Percentiles rank a stretch among this genome's conserved stretches.
phyloP scores from a whole-genome alignment of 1,140 invertebrate species.

The Panulirus ornatus region DNA sequence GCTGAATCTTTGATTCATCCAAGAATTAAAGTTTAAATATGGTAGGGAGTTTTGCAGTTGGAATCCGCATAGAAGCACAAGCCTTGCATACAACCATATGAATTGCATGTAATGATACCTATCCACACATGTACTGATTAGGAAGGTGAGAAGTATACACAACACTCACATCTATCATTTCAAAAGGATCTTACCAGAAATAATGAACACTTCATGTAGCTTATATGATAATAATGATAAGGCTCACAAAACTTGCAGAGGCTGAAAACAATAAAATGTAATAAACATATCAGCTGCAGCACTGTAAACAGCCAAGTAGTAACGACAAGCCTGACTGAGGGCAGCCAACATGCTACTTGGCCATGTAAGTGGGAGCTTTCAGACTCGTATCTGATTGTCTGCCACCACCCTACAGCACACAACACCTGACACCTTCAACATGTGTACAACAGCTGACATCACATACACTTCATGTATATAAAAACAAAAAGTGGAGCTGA shows the following conservation, averaged over 20 bases:
- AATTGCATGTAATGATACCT: slow-evolving; percentile 33
- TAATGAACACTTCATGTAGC: slow-evolving; percentile 59
- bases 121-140: slow-evolving; percentile 24
- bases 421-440: slow-evolving; percentile 49
- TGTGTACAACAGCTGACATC: slow-evolving; percentile 11
- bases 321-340: slow-evolving; percentile 36
- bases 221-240: slow-evolving; percentile 43
- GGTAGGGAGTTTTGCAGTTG: not conserved
- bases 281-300: slow-evolving; percentile 53
- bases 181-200: slow-evolving; percentile 52
- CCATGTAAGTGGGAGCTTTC: slow-evolving; percentile 21
- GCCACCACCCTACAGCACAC: slow-evolving; percentile 54
- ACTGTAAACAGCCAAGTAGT: slow-evolving; percentile 44
- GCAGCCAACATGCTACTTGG: slow-evolving; percentile 47
- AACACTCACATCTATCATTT: slow-evolving; percentile 67
- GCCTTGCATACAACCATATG: slow-evolving; percentile 53
- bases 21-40: not conserved
- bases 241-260: slow-evolving; percentile 55
- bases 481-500: not conserved
- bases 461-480: not conserved
- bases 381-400: slow-evolving; percentile 9
- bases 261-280: slow-evolving; percentile 48
- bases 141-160: slow-evolving; percentile 46
- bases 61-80: slow-evolving; percentile 46
- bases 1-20: not conserved